Conservation (phyloP, 2,888 invertebrate genomes). For the Ligdia adustata region DNA sequence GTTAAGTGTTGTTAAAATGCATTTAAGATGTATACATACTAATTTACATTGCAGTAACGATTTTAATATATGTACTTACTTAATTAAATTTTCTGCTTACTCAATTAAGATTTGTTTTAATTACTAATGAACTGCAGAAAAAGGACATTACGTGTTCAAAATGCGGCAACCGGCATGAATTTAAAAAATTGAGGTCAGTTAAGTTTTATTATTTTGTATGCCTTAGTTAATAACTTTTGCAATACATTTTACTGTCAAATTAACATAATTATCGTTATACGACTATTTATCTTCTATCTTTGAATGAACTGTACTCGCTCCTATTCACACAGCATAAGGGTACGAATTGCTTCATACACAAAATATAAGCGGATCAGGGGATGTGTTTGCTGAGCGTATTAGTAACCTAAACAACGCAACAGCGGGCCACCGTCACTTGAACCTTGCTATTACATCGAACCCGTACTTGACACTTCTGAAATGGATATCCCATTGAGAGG, state of each 20-base stretch:
- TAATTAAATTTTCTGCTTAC: too few species aligned
- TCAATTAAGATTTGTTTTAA: too few species aligned
- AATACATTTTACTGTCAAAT: slow-evolving; percentile 3
- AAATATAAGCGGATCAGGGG: slow-evolving; percentile 62
- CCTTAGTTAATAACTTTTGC: too few species aligned
- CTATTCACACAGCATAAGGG: slow-evolving; percentile 12
- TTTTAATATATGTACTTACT: too few species aligned
- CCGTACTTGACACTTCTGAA: slow-evolving; percentile 20
- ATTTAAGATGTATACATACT: too few species aligned
- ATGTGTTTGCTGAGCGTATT: slow-evolving; percentile 65
- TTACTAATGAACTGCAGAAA: too few species aligned
- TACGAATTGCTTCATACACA: slow-evolving; percentile 24
- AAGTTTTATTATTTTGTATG: too few species aligned
- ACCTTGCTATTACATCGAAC: slow-evolving; percentile 32
- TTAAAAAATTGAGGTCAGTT: too few species aligned
- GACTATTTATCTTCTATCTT: background rate
- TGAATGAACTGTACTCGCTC: background rate
- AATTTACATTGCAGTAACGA: too few species aligned
- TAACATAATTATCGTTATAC: slow-evolving; percentile 5
- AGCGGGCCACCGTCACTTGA: slow-evolving; percentile 47
- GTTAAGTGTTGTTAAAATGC: too few species aligned
- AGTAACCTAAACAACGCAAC: slow-evolving; percentile 65
- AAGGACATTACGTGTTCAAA: too few species aligned
- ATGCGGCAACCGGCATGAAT: too few species aligned
- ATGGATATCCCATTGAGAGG: slow-evolving; percentile 23